Percentiles rank a stretch among this genome's conserved stretches.
phyloP scores from a whole-genome alignment of 2,888 invertebrate genomes.

The Pristionchus entomophagus region DNA sequence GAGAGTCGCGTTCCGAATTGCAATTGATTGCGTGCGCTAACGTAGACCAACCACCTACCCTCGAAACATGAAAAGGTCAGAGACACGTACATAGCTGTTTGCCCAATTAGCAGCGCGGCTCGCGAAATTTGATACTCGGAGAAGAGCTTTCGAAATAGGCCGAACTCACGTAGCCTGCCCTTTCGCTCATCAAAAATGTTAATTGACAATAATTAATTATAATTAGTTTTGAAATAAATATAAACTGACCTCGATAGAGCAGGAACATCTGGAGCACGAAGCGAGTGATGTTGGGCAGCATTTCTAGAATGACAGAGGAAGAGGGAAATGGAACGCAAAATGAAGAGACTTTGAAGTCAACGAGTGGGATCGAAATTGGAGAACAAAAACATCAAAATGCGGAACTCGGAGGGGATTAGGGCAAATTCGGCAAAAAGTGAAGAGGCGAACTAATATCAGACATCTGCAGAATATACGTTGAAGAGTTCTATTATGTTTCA shows the following conservation, averaged over 20 bases:
- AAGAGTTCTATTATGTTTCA: too few relatives aligned
- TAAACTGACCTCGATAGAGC: slow-evolving; percentile 14
- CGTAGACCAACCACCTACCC: too few relatives aligned
- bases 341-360: neutral
- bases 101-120: neutral
- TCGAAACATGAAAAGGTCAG: too few relatives aligned
- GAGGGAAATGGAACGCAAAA: neutral
- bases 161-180: neutral
- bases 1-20: too few relatives aligned
- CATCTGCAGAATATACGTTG: too few relatives aligned
- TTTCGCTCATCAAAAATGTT: neutral
- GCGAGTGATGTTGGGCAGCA: slow-evolving; percentile 30
- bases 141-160: neutral
- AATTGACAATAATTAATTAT: neutral
- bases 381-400: neutral
- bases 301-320: neutral
- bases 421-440: neutral
- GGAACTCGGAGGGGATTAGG: neutral
- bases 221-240: neutral
- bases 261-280: slow-evolving; percentile 40
- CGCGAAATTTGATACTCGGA: neutral
- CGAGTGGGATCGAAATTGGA: neutral
- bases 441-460: too few relatives aligned
- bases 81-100: too few relatives aligned
- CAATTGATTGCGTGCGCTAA: too few relatives aligned